phyloP scores from a whole-genome alignment of 2,113 vertebrate genomes.

The Riparia riparia region DNA sequence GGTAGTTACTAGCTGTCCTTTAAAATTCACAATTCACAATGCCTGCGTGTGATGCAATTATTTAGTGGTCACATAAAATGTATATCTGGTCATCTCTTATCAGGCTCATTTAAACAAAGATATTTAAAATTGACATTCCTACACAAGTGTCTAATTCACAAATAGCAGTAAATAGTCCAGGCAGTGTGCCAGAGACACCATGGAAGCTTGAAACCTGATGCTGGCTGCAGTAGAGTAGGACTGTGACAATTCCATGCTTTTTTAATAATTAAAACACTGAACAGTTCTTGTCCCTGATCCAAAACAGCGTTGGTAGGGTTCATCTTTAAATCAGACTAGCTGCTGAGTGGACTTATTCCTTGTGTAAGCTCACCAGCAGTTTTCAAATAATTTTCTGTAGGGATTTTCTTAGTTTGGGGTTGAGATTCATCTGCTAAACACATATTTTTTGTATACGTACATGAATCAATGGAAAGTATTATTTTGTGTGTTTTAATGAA shows the following conservation, averaged over 20 bases:
- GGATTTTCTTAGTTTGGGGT: not conserved
- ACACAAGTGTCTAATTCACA: constrained; percentile 73
- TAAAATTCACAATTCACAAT: constrained; percentile 56
- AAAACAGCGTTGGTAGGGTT: not conserved
- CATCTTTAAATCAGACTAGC: not conserved
- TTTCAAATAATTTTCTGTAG: not conserved
- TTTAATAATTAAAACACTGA: constrained; percentile 62
- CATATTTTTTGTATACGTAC: not conserved
- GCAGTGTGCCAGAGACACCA: constrained; percentile 62
- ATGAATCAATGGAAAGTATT: not conserved
- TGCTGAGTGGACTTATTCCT: not conserved
- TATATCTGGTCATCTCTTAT: constrained; percentile 76
- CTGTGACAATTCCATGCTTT: constrained; percentile 54
- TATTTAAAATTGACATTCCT: constrained; percentile 75
- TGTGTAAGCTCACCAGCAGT: not conserved
- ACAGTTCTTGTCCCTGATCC: not conserved
- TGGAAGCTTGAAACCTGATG: constrained; percentile 67
- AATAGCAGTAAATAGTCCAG: constrained; percentile 74
- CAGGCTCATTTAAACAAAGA: constrained; percentile 70
- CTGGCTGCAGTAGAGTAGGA: not conserved
- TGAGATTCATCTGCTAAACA: not conserved
- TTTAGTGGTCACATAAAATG: constrained; percentile 73
- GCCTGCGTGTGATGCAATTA: constrained; percentile 35
- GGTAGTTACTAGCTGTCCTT: constrained; percentile 53
- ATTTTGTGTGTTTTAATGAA: not conserved